These are phyloP conservation scores for Drosophila lutescens DNA, from an alignment of 2,888 invertebrate species.

Conservation along the genomic window DNA sequence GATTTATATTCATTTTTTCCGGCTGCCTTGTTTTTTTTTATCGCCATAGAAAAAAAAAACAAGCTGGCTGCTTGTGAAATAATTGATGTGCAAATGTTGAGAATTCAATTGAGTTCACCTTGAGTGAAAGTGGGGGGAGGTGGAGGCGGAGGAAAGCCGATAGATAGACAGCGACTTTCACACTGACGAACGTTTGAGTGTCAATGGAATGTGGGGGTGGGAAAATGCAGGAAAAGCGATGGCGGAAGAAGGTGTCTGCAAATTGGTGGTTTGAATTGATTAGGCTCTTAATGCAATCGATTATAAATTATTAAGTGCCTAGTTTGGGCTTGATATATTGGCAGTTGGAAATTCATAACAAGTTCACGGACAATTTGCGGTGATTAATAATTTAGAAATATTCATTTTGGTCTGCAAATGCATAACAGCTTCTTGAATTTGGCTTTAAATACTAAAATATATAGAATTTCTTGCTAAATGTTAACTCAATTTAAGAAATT, in stretches of 20 bases:
- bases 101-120: constrained; percentile 56
- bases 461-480: no score
- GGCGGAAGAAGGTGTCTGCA: not conserved
- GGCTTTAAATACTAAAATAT: no score
- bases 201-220: constrained; percentile 7
- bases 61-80: constrained; percentile 49
- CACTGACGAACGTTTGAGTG: constrained; percentile 21
- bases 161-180: constrained; percentile 27
- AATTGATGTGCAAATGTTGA: constrained; percentile 61
- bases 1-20: constrained; percentile 8
- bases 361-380: constrained; percentile 23
- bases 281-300: constrained; percentile 32
- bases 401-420: not conserved
- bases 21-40: not conserved
- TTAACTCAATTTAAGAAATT: no score
- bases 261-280: constrained; percentile 40
- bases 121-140: constrained; percentile 33
- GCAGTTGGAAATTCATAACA: not conserved
- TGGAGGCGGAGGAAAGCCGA: not conserved
- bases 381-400: constrained; percentile 12
- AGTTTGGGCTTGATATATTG: constrained; percentile 1
- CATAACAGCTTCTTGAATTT: not conserved
- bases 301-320: constrained; percentile 26
- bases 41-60: constrained; percentile 20
- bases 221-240: not conserved